phyloP scores from a whole-genome alignment of 2,888 invertebrate species.

The Ennomos quercinarius region DNA sequence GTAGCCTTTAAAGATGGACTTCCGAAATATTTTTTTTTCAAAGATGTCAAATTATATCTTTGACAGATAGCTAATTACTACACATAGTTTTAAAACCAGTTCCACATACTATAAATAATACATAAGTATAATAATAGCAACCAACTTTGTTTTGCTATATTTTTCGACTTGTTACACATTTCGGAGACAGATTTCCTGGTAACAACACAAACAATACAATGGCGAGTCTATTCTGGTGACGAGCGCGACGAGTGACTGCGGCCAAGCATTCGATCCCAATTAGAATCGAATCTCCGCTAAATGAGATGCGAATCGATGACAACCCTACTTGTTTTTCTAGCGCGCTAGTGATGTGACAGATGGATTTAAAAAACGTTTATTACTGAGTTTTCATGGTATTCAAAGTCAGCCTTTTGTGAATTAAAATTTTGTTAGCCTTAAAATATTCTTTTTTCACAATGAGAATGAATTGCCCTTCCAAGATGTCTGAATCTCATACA shows the following conservation, averaged over 20 bases:
- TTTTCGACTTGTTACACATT: conserved; percentile 17
- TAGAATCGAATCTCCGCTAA: conserved; percentile 68
- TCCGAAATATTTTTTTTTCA: too few relatives aligned
- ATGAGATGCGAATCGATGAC: conserved; percentile 68
- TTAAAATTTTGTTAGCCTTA: too few relatives aligned
- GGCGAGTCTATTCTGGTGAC: conserved; percentile 25
- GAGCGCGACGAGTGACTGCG: conserved; percentile 38
- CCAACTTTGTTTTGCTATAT: background rate
- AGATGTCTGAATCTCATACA: too few relatives aligned
- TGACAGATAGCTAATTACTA: background rate
- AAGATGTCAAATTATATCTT: too few relatives aligned
- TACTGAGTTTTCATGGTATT: too few relatives aligned
- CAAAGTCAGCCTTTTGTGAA: too few relatives aligned
- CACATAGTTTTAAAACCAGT: too few relatives aligned
- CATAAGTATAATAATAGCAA: background rate
- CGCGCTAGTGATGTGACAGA: conserved; percentile 31
- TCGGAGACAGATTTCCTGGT: conserved; percentile 23
- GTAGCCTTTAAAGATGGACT: too few relatives aligned
- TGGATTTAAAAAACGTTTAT: background rate
- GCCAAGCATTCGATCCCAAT: conserved; percentile 68
- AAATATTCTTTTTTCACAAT: too few relatives aligned
- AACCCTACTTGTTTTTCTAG: conserved; percentile 36
- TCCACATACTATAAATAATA: too few relatives aligned
- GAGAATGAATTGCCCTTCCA: too few relatives aligned
- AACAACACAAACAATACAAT: conserved; percentile 27